A percentile compares a stretch with the other conserved stretches of the same genome.
These are phyloP conservation scores for Trissoscelio sp. DNA, from an alignment of 2,888 invertebrate genomes.

Conservation along the genomic window DNA sequence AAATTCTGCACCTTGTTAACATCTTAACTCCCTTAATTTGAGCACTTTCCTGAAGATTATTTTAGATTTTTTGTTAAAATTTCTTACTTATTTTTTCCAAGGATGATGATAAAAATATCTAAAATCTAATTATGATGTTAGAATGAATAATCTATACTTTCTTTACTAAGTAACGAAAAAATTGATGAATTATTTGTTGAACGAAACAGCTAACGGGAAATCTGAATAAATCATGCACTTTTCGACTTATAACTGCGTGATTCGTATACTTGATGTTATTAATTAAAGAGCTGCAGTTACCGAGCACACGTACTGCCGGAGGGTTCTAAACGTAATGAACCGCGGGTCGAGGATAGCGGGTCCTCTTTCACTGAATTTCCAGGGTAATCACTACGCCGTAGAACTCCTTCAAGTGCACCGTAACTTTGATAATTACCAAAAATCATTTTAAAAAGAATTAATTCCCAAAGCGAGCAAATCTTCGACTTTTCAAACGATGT, in stretches of 20 bases:
- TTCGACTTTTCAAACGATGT: constrained; percentile 12
- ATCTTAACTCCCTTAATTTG: too few relatives aligned
- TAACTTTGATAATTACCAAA: constrained; percentile 59
- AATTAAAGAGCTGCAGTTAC: constrained; percentile 58
- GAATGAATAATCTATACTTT: neutral
- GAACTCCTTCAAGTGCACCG: constrained; percentile 55
- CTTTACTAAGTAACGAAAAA: neutral
- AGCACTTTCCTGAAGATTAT: too few relatives aligned
- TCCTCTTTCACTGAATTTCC: constrained; percentile 64
- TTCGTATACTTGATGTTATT: constrained; percentile 59
- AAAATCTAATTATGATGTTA: too few relatives aligned
- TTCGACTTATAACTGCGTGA: constrained; percentile 52
- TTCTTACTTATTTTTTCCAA: too few relatives aligned
- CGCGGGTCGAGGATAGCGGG: constrained; percentile 47
- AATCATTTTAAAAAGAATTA: constrained; percentile 50
- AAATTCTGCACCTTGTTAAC: too few relatives aligned
- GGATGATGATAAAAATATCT: too few relatives aligned
- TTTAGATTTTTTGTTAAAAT: too few relatives aligned
- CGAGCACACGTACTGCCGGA: constrained; percentile 37
- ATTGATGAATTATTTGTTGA: constrained; percentile 16
- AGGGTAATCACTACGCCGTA: constrained; percentile 48
- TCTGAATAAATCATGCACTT: constrained; percentile 50
- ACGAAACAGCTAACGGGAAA: constrained; percentile 24
- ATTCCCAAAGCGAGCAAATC: constrained; percentile 18
- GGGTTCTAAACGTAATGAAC: constrained; percentile 61